Evolutionary conservation across 2,888 invertebrate genomes (phyloP).

Genomic region (Hyalella azteca): DNA sequence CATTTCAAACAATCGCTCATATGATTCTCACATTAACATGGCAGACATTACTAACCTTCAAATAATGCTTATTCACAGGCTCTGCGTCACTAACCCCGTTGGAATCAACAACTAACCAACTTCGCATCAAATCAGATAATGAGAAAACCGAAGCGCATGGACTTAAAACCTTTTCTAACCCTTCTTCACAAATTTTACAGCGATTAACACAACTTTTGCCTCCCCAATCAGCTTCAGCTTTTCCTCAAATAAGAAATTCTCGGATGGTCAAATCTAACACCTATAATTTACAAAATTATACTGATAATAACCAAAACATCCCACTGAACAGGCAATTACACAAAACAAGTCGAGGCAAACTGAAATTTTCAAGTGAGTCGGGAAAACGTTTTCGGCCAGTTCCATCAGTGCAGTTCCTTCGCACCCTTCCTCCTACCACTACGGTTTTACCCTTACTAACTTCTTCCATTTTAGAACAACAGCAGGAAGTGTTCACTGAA

Average conservation of each 20-base stretch:
- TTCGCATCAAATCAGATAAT: background rate
- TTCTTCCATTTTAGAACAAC: no score
- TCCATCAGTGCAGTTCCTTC: background rate
- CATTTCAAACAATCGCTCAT: no score
- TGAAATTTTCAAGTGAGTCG: background rate
- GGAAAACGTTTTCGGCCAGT: background rate
- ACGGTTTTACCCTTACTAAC: background rate
- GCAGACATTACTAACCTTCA: no score
- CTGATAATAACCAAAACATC: no score
- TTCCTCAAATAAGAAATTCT: background rate
- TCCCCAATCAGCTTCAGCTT: background rate
- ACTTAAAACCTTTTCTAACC: background rate
- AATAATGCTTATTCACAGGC: constrained; percentile 18
- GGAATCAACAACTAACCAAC: background rate
- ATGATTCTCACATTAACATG: no score
- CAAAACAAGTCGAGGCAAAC: background rate
- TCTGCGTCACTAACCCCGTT: constrained; percentile 1
- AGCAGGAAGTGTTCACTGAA: background rate
- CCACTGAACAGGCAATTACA: no score
- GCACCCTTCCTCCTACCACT: background rate
- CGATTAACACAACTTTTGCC: constrained; percentile 29
- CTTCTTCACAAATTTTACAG: constrained; percentile 11
- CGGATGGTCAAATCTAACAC: background rate
- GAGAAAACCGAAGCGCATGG: background rate
- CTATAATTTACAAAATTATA: no score